Conservation (phyloP, 2,888 invertebrate genomes). For the Dendrolimus pini region DNA sequence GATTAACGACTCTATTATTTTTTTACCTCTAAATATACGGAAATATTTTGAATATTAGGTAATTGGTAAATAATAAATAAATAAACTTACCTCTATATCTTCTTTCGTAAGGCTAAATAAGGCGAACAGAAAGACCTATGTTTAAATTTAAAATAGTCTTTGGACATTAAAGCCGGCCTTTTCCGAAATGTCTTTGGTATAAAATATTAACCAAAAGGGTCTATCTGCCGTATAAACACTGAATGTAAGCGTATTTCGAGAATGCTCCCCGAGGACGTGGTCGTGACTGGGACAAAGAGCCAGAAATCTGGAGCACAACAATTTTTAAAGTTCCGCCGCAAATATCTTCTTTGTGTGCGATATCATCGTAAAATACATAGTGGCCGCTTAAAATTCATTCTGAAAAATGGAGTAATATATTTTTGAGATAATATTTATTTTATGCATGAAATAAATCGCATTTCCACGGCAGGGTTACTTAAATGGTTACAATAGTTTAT, state of each 20-base stretch:
- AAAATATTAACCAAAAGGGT: neutral
- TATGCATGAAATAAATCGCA: neutral
- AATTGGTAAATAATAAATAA: too few relatives aligned
- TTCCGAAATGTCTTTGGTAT: constrained; percentile 10
- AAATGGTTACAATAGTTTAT: too few relatives aligned
- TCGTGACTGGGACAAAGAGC: constrained; percentile 54
- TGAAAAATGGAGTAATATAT: constrained; percentile 2
- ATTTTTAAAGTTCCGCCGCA: constrained; percentile 39
- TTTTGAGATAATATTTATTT: neutral
- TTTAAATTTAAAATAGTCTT: too few relatives aligned
- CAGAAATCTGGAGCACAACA: constrained; percentile 43
- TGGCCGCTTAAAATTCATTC: constrained; percentile 14
- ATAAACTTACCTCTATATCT: too few relatives aligned
- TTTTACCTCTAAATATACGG: too few relatives aligned
- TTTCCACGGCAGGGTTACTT: too few relatives aligned
- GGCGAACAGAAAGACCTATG: too few relatives aligned
- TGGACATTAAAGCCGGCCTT: too few relatives aligned
- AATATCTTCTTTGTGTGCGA: constrained; percentile 29
- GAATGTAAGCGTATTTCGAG: constrained; percentile 28
- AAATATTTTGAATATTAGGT: too few relatives aligned
- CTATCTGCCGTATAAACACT: constrained; percentile 17
- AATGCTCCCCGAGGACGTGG: constrained; percentile 33
- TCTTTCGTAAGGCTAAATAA: too few relatives aligned
- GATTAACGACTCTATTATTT: too few relatives aligned
- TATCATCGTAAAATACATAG: constrained; percentile 14